A percentile compares a stretch with the other conserved stretches of the same genome.
phyloP scores from a whole-genome alignment of 2,797 vertebrate species.

The Dicrostonyx torquatus region DNA sequence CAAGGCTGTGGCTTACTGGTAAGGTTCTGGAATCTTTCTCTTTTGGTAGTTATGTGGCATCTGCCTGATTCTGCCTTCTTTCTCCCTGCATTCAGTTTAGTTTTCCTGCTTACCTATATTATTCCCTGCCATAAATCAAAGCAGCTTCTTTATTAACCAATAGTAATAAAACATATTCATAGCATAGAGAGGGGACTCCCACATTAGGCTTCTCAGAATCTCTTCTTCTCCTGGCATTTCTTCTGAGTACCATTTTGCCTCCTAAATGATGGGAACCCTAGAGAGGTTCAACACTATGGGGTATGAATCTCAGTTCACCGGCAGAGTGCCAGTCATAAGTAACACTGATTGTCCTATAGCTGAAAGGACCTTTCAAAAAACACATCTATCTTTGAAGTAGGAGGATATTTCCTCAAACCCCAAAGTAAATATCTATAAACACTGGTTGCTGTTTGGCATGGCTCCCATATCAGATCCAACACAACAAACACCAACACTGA shows the following conservation, averaged over 20 bases:
- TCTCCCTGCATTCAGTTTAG: too few species aligned
- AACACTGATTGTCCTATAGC: neutral
- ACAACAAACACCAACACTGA: neutral
- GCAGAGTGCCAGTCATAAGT: neutral
- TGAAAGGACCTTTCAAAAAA: neutral
- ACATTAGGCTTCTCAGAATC: neutral
- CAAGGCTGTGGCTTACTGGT: too few species aligned
- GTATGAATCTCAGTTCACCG: neutral
- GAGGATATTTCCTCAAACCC: neutral
- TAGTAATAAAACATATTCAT: too few species aligned
- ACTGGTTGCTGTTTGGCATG: neutral
- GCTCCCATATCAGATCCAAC: neutral
- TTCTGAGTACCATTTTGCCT: neutral
- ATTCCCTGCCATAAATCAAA: too few species aligned
- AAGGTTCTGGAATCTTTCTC: too few species aligned
- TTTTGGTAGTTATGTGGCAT: too few species aligned
- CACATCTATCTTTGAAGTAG: neutral
- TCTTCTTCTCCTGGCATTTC: neutral
- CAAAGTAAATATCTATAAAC: neutral
- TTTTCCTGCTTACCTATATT: too few species aligned
- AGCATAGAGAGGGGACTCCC: too few species aligned
- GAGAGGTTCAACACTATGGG: neutral
- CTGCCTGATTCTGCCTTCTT: too few species aligned
- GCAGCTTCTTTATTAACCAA: too few species aligned
- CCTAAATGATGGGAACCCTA: neutral